Evolutionary conservation across 2,888 invertebrate genomes (phyloP).

Genomic region (Lasioglossum villosulum): DNA sequence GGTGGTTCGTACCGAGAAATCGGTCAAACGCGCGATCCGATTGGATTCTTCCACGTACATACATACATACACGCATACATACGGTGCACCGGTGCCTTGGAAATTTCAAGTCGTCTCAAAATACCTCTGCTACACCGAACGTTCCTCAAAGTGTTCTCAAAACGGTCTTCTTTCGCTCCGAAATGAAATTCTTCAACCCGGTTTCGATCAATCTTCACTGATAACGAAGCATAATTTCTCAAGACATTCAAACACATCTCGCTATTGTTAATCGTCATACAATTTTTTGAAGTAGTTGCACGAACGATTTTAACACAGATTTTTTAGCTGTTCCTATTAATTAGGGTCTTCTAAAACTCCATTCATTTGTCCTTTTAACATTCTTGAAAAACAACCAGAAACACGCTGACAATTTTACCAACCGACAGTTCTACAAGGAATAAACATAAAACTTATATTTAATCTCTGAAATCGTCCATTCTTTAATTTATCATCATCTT

Average conservation of each 20-base stretch:
- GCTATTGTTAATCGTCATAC: background rate
- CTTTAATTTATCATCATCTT: too few relatives aligned
- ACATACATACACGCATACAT: slow-evolving; percentile 3
- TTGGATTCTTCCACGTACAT: slow-evolving; percentile 64
- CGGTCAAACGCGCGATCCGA: slow-evolving; percentile 62
- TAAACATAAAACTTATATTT: too few relatives aligned
- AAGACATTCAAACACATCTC: background rate
- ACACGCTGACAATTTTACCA: too few relatives aligned
- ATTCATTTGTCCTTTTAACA: background rate
- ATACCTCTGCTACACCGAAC: background rate
- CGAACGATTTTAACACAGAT: too few relatives aligned
- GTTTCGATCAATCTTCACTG: too few relatives aligned
- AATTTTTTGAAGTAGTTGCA: background rate
- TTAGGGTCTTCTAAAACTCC: background rate
- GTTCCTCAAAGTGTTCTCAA: background rate
- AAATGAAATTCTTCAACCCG: background rate
- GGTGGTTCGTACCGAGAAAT: slow-evolving; percentile 61
- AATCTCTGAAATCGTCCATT: too few relatives aligned
- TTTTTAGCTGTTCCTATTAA: too few relatives aligned
- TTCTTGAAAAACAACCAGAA: too few relatives aligned
- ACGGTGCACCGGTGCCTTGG: slow-evolving; percentile 39
- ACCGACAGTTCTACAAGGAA: too few relatives aligned
- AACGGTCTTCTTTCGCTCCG: background rate
- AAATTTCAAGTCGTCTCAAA: slow-evolving; percentile 38
- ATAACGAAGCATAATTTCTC: too few relatives aligned